phyloP scores from a whole-genome alignment of 2,888 invertebrate genomes.

The Euclidia mi region DNA sequence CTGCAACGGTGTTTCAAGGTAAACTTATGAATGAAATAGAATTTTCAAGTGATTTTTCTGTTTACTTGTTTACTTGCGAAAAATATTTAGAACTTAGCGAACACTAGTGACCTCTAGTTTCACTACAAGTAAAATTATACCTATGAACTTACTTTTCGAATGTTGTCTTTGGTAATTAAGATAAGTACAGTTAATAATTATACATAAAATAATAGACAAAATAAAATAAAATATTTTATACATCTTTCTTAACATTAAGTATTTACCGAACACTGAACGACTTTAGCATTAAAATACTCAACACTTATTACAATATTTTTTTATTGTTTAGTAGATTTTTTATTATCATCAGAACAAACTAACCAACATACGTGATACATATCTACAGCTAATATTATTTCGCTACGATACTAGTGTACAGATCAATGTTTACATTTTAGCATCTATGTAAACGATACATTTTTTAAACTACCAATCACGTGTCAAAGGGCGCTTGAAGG shows the following conservation, averaged over 20 bases:
- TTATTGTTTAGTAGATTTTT: slow-evolving; percentile 70
- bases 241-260: slow-evolving; percentile 62
- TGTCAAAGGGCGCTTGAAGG: slow-evolving; percentile 50
- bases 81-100: too few species aligned
- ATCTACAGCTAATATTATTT: slow-evolving; percentile 72
- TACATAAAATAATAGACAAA: slow-evolving; percentile 20
- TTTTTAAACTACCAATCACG: slow-evolving; percentile 40
- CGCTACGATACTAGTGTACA: slow-evolving; percentile 62
- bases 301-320: slow-evolving; percentile 83
- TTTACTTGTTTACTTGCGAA: too few species aligned
- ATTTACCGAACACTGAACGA: slow-evolving; percentile 77
- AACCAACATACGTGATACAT: slow-evolving; percentile 76
- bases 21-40: too few species aligned
- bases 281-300: slow-evolving; percentile 79
- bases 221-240: slow-evolving; percentile 45
- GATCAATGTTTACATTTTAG: slow-evolving; percentile 55
- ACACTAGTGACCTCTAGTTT: too few species aligned
- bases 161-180: neutral
- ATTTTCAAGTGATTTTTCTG: too few species aligned
- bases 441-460: slow-evolving; percentile 55
- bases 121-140: too few species aligned
- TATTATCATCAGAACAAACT: slow-evolving; percentile 78
- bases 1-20: neutral
- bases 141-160: too few species aligned
- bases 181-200: neutral